These are phyloP conservation scores for Drosophila meridionalis DNA, from an alignment of 2,888 invertebrate genomes.

Conservation along the genomic window DNA sequence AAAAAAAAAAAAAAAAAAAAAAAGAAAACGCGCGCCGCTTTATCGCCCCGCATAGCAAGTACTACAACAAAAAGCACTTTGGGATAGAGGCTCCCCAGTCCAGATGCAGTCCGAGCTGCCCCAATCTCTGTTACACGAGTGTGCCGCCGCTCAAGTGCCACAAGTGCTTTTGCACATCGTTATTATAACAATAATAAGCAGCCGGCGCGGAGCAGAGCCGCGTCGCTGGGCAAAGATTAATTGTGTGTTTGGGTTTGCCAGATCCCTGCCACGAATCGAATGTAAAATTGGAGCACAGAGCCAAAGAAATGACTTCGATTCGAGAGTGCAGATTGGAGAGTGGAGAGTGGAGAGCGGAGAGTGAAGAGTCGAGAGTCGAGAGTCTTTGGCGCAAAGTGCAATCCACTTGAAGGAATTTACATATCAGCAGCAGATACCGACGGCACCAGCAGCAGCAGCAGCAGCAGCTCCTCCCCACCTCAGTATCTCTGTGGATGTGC, in stretches of 20 bases:
- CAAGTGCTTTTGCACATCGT: conserved; percentile 84
- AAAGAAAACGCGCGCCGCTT: conserved; percentile 51
- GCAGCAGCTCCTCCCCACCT: conserved; percentile 41
- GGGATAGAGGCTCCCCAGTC: conserved; percentile 25
- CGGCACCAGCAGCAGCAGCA: conserved; percentile 60
- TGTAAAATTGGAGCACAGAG: conserved; percentile 67
- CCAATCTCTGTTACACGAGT: conserved; percentile 51
- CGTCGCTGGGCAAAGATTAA: conserved; percentile 79
- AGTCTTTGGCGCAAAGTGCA: conserved; percentile 78
- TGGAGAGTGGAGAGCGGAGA: conserved; percentile 14
- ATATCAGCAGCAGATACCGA: conserved; percentile 77
- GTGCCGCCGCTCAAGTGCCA: conserved; percentile 72
- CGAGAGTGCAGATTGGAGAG: conserved; percentile 20
- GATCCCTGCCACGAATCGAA: conserved; percentile 47
- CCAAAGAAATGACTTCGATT: conserved; percentile 57
- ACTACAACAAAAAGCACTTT: conserved; percentile 76
- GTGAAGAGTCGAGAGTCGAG: conserved; percentile 45
- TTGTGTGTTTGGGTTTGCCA: conserved; percentile 74
- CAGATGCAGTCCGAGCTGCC: conserved; percentile 11
- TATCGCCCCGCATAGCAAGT: conserved; percentile 59
- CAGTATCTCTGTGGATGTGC: conserved; percentile 35
- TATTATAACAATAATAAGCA: conserved; percentile 84
- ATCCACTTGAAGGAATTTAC: conserved; percentile 81
- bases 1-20: conserved; percentile 25
- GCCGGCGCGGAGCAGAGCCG: conserved; percentile 24